Evolutionary conservation across 2,888 invertebrate genomes (phyloP).

Genomic region (Caradrina clavipalpis): DNA sequence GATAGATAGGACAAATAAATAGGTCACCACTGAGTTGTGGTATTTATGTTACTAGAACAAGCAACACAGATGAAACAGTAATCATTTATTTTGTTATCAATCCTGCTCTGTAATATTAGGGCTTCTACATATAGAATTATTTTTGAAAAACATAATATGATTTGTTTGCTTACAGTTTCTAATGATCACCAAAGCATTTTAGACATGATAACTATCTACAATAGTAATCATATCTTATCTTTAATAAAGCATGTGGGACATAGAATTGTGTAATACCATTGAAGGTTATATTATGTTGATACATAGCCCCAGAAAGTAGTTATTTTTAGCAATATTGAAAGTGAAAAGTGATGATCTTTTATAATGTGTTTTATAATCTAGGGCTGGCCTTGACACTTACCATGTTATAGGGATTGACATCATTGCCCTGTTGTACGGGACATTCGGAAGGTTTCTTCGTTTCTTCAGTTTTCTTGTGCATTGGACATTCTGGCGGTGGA

Average conservation of each 20-base stretch:
- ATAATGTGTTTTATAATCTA: neutral
- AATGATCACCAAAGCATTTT: too few species aligned
- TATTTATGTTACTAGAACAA: too few species aligned
- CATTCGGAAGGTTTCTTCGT: conserved; percentile 91
- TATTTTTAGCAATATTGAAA: conserved; percentile 17
- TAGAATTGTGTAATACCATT: conserved; percentile 36
- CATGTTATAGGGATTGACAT: conserved; percentile 96
- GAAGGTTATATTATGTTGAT: conserved; percentile 95
- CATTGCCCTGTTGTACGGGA: conserved; percentile 93
- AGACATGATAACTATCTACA: neutral
- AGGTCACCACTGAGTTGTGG: too few species aligned
- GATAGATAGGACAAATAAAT: too few species aligned
- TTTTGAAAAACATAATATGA: too few species aligned
- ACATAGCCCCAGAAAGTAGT: conserved; percentile 4
- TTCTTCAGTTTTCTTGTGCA: conserved; percentile 92
- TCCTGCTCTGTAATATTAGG: too few species aligned
- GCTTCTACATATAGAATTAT: too few species aligned
- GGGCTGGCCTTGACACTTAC: conserved; percentile 50
- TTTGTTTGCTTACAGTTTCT: too few species aligned
- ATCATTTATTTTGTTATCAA: too few species aligned
- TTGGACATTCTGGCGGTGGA: conserved; percentile 96
- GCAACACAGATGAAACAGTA: too few species aligned
- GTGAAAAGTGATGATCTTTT: neutral
- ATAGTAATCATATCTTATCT: conserved; percentile 2
- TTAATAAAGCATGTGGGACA: neutral